Conservation (phyloP, 2,797 vertebrate genomes). For the Tolypeutes matacus region DNA sequence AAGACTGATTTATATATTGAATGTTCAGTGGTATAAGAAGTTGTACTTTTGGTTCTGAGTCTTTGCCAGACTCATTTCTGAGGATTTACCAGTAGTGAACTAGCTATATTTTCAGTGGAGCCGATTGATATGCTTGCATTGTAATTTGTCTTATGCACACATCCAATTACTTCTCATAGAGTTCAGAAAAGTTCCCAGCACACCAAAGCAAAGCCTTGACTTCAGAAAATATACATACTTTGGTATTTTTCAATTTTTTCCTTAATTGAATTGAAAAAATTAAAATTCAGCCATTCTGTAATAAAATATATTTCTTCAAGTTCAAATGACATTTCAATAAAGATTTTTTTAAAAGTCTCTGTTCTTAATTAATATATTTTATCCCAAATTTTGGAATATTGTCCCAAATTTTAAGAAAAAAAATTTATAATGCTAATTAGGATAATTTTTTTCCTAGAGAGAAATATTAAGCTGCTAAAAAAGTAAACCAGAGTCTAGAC, state of each 20-base stretch:
- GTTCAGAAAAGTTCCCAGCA: constrained; percentile 64
- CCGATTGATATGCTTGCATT: constrained; percentile 36
- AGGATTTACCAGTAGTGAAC: constrained; percentile 22
- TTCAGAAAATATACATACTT: constrained; percentile 65
- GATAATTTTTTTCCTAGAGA: constrained; percentile 8
- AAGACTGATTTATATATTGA: neutral
- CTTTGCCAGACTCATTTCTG: constrained; percentile 57
- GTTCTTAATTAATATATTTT: neutral
- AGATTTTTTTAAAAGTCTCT: neutral
- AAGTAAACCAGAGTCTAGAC: constrained; percentile 40
- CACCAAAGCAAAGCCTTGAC: constrained; percentile 57
- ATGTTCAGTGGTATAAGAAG: constrained; percentile 25
- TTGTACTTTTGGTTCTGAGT: neutral
- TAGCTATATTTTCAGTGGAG: constrained; percentile 54
- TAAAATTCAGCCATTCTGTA: constrained; percentile 27
- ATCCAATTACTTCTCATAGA: constrained; percentile 75
- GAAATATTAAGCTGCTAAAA: constrained; percentile 41
- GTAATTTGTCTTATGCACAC: constrained; percentile 70
- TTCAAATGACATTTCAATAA: constrained; percentile 35
- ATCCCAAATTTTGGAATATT: neutral
- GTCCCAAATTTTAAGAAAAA: constrained; percentile 55
- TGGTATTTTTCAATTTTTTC: constrained; percentile 52
- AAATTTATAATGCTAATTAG: neutral
- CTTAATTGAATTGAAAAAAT: constrained; percentile 59
- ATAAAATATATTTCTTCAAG: constrained; percentile 40